These are phyloP conservation scores for Pogonophryne albipinna DNA, from an alignment of 2,797 vertebrate species.

Conservation along the genomic window DNA sequence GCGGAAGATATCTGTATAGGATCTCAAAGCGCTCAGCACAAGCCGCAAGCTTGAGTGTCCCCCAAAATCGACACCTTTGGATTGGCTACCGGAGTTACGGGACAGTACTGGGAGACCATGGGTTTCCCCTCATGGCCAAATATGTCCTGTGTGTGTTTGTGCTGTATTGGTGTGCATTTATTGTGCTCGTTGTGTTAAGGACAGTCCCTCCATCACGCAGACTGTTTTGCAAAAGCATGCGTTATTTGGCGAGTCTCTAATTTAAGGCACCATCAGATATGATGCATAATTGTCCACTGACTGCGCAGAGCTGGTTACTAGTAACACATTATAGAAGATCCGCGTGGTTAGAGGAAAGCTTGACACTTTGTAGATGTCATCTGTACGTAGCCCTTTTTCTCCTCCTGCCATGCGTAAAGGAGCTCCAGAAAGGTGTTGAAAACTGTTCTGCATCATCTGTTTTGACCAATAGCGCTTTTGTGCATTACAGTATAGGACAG, in stretches of 20 bases:
- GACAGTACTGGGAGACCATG: slow-evolving; percentile 58
- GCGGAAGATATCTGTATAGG: slow-evolving; percentile 43
- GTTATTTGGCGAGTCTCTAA: slow-evolving; percentile 23
- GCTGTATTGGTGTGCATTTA: slow-evolving; percentile 17
- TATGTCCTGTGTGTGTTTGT: slow-evolving; percentile 34
- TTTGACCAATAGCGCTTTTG: slow-evolving; percentile 48
- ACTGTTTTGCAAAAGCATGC: slow-evolving; percentile 18
- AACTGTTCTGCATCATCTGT: slow-evolving; percentile 46
- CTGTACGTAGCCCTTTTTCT: slow-evolving; percentile 34
- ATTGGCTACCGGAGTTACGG: slow-evolving; percentile 74
- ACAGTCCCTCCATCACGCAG: slow-evolving; percentile 30
- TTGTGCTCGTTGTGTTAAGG: slow-evolving; percentile 15
- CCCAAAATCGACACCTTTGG: slow-evolving; percentile 69
- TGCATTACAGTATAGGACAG: slow-evolving; percentile 40
- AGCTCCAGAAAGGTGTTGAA: slow-evolving; percentile 48
- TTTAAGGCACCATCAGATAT: slow-evolving; percentile 43
- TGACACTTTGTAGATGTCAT: slow-evolving; percentile 28
- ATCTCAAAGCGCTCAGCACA: slow-evolving; percentile 52
- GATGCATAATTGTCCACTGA: slow-evolving; percentile 35
- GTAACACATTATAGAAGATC: slow-evolving; percentile 15
- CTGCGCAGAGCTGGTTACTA: slow-evolving; percentile 35
- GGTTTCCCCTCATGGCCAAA: slow-evolving; percentile 56
- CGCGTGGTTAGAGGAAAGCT: slow-evolving; percentile 20
- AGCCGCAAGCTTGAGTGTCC: slow-evolving; percentile 56
- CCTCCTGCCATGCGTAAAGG: slow-evolving; percentile 62